phyloP scores from a whole-genome alignment of 2,113 vertebrate genomes.

The Bubo bubo region DNA sequence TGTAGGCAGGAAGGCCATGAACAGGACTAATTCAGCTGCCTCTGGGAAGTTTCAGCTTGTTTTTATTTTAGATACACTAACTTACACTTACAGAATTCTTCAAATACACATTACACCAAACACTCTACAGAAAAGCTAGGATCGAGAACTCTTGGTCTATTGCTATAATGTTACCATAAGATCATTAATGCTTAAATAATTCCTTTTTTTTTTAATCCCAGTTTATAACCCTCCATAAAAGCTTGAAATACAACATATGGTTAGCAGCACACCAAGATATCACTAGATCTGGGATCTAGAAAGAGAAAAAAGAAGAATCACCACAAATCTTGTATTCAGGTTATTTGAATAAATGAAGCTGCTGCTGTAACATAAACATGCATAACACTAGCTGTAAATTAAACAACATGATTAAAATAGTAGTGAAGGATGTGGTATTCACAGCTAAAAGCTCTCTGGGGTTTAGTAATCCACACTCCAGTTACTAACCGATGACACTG shows the following conservation, averaged over 20 bases:
- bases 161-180: background rate
- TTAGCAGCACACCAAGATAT: background rate
- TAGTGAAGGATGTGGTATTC: background rate
- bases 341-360: background rate
- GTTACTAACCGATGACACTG: background rate
- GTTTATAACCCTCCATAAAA: background rate
- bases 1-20: background rate
- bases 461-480: background rate
- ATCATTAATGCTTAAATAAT: background rate
- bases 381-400: background rate
- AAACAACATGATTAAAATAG: background rate
- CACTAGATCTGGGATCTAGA: background rate
- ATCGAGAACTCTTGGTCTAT: background rate
- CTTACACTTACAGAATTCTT: background rate
- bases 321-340: background rate
- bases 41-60: background rate
- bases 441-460: background rate
- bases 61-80: background rate
- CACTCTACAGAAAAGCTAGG: background rate
- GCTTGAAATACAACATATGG: background rate
- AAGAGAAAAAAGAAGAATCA: background rate
- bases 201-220: background rate
- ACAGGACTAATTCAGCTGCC: background rate
- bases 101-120: background rate
- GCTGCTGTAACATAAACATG: background rate